These are phyloP conservation scores for Cyclina sinensis DNA, from an alignment of 1,140 invertebrate genomes.

Conservation along the genomic window DNA sequence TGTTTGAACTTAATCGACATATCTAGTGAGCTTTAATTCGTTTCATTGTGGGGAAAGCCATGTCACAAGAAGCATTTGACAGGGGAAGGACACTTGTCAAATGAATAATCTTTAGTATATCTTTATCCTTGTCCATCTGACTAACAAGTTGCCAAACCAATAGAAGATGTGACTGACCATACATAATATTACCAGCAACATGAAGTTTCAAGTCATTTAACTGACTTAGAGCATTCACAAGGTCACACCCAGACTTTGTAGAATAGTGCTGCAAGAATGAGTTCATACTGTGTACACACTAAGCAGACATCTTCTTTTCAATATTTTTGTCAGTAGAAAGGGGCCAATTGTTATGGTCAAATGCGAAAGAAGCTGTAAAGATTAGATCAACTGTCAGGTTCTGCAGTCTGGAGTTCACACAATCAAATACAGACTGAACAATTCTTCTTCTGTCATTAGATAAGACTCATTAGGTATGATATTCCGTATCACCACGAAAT, in stretches of 20 bases:
- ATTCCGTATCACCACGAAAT: conserved; percentile 14
- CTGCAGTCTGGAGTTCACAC: conserved; percentile 28
- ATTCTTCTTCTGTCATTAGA: background rate
- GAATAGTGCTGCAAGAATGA: no score
- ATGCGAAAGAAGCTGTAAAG: conserved; percentile 24
- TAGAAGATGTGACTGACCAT: conserved; percentile 12
- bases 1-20: no score
- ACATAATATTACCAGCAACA: conserved; percentile 46
- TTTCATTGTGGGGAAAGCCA: conserved; percentile 59
- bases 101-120: conserved; percentile 43
- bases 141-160: conserved; percentile 42
- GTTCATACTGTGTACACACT: background rate
- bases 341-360: conserved; percentile 59
- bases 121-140: conserved; percentile 27
- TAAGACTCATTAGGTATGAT: conserved; percentile 2
- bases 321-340: background rate
- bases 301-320: background rate
- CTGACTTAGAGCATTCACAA: conserved; percentile 22
- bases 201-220: conserved; percentile 52
- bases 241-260: conserved; percentile 39
- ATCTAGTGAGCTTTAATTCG: conserved; percentile 52
- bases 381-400: background rate
- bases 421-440: conserved; percentile 12
- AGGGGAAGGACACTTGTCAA: conserved; percentile 43
- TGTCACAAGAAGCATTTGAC: conserved; percentile 50